These are phyloP conservation scores for Muscicapa adusta DNA, from an alignment of 2,113 vertebrate species.

Conservation along the genomic window DNA sequence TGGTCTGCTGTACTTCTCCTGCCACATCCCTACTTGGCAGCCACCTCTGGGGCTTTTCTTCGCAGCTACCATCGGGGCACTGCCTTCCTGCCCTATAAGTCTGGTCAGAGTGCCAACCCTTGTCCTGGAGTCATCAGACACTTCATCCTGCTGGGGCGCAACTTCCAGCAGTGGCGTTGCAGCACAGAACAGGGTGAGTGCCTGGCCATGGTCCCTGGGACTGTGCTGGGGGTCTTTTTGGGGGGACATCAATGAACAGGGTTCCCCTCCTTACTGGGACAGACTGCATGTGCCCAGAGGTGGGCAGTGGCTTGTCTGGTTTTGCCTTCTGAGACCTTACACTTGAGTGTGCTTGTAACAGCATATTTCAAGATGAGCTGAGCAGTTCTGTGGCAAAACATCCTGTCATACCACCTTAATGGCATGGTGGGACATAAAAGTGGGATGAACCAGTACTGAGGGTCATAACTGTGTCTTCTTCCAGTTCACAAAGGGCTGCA, in stretches of 20 bases:
- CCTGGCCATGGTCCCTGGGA: background rate
- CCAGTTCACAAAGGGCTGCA: conserved; percentile 91
- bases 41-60: background rate
- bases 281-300: background rate
- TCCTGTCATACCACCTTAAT: background rate
- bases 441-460: background rate
- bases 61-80: conserved; percentile 71
- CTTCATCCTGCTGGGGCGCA: conserved; percentile 91
- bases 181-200: conserved; percentile 88
- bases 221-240: background rate
- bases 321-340: background rate
- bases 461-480: background rate
- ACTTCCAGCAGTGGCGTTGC: conserved; percentile 92
- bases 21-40: background rate
- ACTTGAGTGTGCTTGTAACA: background rate
- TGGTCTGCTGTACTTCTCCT: background rate
- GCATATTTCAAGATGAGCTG: background rate
- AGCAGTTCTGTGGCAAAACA: background rate
- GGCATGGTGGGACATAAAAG: background rate
- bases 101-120: conserved; percentile 69
- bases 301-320: background rate
- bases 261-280: background rate
- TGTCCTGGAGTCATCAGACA: conserved; percentile 76
- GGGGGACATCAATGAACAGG: background rate
- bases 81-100: conserved; percentile 75